Evolutionary conservation across 2,888 invertebrate genomes (phyloP).

Genomic region (Sisyra nigra): DNA sequence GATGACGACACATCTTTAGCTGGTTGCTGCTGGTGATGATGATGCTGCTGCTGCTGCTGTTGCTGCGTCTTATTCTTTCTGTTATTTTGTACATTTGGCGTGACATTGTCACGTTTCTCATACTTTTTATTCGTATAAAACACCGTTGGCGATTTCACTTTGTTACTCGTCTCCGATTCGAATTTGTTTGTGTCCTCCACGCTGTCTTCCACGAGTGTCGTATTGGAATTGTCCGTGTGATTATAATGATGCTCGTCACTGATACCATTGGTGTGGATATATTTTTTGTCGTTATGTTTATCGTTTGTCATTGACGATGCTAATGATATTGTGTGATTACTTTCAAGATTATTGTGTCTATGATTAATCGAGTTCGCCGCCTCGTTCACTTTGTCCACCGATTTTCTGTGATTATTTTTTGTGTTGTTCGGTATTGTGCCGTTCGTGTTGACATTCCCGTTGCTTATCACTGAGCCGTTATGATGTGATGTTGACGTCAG

Average conservation of each 20-base stretch:
- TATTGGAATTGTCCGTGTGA: slow-evolving; percentile 30
- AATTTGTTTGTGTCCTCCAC: too few relatives aligned
- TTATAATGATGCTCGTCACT: slow-evolving; percentile 4
- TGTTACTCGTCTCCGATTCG: slow-evolving; percentile 15
- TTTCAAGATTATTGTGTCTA: background rate
- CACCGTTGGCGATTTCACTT: slow-evolving; percentile 27
- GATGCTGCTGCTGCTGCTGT: slow-evolving; percentile 27
- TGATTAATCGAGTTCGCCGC: slow-evolving; percentile 12
- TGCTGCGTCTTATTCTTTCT: slow-evolving; percentile 19
- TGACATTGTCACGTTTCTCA: slow-evolving; percentile 2
- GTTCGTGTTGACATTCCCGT: slow-evolving; percentile 14
- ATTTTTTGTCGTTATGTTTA: slow-evolving; percentile 22
- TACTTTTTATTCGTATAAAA: background rate
- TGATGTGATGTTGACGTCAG: slow-evolving; percentile 3
- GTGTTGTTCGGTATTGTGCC: slow-evolving; percentile 21
- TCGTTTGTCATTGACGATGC: slow-evolving; percentile 1
- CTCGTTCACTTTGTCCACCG: slow-evolving; percentile 31
- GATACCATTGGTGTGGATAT: slow-evolving; percentile 28
- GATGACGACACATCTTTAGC: slow-evolving; percentile 6
- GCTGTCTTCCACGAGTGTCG: slow-evolving; percentile 26
- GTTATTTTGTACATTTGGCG: slow-evolving; percentile 24
- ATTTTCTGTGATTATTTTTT: slow-evolving; percentile 37
- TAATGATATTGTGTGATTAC: slow-evolving; percentile 16
- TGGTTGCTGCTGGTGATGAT: slow-evolving; percentile 7
- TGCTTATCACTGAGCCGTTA: slow-evolving; percentile 7